These are phyloP conservation scores for Amphimedon queenslandica DNA, from an alignment of 37 sponge, comb jelly and placozoan genomes.

Conservation along the genomic window DNA sequence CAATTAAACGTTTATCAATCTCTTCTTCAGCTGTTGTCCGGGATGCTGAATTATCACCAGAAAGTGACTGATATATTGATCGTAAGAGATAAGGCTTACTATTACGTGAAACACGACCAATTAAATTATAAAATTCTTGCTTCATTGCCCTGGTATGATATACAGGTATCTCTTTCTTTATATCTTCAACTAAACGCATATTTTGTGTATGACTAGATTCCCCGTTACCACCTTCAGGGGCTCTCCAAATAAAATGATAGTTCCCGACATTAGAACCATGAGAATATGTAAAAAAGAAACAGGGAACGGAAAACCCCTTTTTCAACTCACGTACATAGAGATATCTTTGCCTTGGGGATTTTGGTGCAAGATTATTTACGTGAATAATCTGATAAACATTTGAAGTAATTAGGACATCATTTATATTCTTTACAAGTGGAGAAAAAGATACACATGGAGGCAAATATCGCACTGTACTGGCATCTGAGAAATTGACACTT, in stretches of 20 bases:
- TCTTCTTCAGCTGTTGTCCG: slow-evolving; percentile 11
- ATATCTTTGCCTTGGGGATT: slow-evolving; percentile 20
- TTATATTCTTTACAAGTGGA: background rate
- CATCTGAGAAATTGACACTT: slow-evolving; percentile 5
- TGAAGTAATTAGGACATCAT: slow-evolving; percentile 1
- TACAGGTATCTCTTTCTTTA: background rate
- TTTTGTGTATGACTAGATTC: slow-evolving; percentile 10
- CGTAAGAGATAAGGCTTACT: background rate
- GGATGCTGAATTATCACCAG: too few relatives aligned
- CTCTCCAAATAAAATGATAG: slow-evolving; percentile 44
- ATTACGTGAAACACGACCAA: background rate
- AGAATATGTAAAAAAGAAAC: slow-evolving; percentile 23
- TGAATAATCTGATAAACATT: slow-evolving; percentile 3
- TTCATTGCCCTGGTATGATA: slow-evolving; percentile 3
- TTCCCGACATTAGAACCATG: slow-evolving; percentile 48
- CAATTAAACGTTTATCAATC: background rate
- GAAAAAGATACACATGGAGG: background rate
- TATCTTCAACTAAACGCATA: slow-evolving; percentile 16
- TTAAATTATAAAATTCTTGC: background rate
- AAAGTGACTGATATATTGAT: background rate
- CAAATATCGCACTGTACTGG: background rate
- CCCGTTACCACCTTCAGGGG: slow-evolving; percentile 2
- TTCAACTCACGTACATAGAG: background rate
- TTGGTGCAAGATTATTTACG: slow-evolving; percentile 11
- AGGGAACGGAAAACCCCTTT: slow-evolving; percentile 4